Base-by-base conservation (phyloP, 2,113 vertebrate genomes). In the Riparia riparia region DNA sequence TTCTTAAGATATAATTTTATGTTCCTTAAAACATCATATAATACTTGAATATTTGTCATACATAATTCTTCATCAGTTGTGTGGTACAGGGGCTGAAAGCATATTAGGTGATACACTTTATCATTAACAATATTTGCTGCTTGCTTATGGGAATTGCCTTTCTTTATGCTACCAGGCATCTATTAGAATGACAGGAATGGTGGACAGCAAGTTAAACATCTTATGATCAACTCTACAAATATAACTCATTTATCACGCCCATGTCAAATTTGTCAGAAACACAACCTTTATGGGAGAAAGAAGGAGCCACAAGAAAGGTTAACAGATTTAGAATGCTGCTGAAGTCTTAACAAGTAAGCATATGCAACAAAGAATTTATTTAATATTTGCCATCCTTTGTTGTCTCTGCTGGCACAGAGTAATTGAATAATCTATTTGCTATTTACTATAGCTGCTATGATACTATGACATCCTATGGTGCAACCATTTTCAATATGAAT, bases 191-290 rank as follows among this genome's bases (percentile, higher is more conserved):
- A 92, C 81, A 91, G 82, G 39, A 60, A 90, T 90, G 71, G 95
- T 31, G 28, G 74, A 95, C 69, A 93, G 82, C 80, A 87, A 92
- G 69, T 73, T 97, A 92, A 95, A 86, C 63, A 85, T 96, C 95
- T 89, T 90, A 91, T 84, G 96, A 96, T 96, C 93, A 96, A 94
- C 91, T 94, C 85, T 96, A 86, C 89, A 96, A 89, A 95, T 91
- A 94, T 63, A 92, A 83, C 86, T 97, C 95, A 97, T 98, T 98
- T 94, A 98, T 98, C 95, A 97, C 91, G 84, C 32, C 63, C 41
- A 68, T 86, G 96, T 95, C 96, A 97, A 90, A 97, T 94, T 81
- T 96, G 90, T 97, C 93, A 97, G 76, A 91, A 93, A 65, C 39
- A 50, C 74, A 96, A 79, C 88, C 94, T 92, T 95, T 96, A 85